phyloP scores from a whole-genome alignment of 2,888 invertebrate species.

The Magallana nippona region DNA sequence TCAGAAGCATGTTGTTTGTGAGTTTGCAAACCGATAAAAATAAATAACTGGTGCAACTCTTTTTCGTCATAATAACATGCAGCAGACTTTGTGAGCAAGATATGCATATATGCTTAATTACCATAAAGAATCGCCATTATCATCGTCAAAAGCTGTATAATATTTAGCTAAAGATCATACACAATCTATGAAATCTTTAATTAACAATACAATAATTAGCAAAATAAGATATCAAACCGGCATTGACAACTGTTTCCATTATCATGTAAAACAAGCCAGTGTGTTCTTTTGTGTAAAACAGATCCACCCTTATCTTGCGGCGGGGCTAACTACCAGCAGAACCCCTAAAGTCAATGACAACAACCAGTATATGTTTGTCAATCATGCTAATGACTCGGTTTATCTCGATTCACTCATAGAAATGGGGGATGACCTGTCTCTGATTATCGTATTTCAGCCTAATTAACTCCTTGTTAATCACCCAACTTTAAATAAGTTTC shows the following conservation, averaged over 20 bases:
- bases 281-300: neutral
- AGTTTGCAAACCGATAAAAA: no score
- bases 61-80: no score
- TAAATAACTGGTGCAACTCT: no score
- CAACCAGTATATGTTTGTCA: neutral
- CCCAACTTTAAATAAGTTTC: conserved; percentile 5
- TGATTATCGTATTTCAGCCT: conserved; percentile 21
- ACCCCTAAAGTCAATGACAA: neutral
- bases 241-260: conserved; percentile 11
- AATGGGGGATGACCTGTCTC: conserved; percentile 26
- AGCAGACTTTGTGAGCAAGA: no score
- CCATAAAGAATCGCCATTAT: neutral
- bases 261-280: conserved; percentile 10
- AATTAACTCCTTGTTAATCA: conserved; percentile 24
- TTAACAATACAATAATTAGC: conserved; percentile 9
- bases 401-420: conserved; percentile 23
- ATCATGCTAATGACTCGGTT: conserved; percentile 25
- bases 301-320: neutral
- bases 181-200: conserved; percentile 2
- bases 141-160: neutral
- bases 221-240: neutral
- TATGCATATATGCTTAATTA: no score
- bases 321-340: neutral
- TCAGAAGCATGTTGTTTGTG: no score
- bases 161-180: neutral